A percentile compares a stretch with the other conserved stretches of the same genome.
phyloP scores from a whole-genome alignment of 2,113 vertebrate genomes.

The Sturnus vulgaris region DNA sequence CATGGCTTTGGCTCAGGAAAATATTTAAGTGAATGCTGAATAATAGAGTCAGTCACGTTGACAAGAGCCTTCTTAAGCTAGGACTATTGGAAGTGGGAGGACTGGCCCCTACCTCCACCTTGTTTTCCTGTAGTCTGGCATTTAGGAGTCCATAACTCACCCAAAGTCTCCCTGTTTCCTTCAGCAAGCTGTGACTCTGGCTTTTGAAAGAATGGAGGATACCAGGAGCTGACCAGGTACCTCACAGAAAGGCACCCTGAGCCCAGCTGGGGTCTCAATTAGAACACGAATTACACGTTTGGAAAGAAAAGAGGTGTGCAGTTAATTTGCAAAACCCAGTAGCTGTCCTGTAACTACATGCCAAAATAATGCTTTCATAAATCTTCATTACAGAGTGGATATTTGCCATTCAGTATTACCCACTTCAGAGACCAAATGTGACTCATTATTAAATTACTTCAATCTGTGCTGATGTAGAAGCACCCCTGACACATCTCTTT shows the following conservation, averaged over 20 bases:
- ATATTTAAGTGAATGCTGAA: neutral
- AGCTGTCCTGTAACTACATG: neutral
- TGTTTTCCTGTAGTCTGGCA: neutral
- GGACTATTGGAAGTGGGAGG: neutral
- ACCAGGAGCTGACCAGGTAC: neutral
- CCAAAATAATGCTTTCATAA: constrained; percentile 27
- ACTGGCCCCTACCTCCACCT: neutral
- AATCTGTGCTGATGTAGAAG: constrained; percentile 52
- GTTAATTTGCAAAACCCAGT: neutral
- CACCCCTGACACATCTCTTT: constrained; percentile 51
- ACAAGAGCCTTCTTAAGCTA: neutral
- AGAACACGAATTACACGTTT: neutral
- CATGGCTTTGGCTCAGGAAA: neutral
- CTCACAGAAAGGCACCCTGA: neutral
- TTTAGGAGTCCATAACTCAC: neutral
- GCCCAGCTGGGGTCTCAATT: neutral
- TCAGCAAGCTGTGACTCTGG: neutral
- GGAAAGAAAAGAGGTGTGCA: neutral
- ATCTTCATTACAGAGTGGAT: constrained; percentile 36
- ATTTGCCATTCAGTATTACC: constrained; percentile 47
- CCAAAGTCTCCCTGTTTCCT: neutral
- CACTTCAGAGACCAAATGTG: constrained; percentile 61
- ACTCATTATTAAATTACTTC: constrained; percentile 68
- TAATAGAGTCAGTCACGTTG: neutral
- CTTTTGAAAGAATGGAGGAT: neutral